Percentiles rank a stretch among this genome's conserved stretches.
These are phyloP conservation scores for Cacatua alba DNA, from an alignment of 2,113 vertebrate species.

Conservation along the genomic window DNA sequence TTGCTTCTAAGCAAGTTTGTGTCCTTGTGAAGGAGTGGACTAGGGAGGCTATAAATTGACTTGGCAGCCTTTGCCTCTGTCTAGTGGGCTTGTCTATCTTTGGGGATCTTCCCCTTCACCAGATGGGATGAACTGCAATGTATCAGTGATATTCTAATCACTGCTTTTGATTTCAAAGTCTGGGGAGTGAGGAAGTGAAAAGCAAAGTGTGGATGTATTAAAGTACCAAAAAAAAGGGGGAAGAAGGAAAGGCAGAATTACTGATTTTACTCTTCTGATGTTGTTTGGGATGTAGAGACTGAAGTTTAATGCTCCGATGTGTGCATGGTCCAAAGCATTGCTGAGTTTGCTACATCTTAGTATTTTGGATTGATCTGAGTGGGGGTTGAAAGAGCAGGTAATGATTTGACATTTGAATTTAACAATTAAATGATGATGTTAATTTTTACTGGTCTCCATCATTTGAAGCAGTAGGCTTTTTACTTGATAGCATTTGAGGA, in stretches of 20 bases:
- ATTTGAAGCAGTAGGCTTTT: not conserved
- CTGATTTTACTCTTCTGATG: not conserved
- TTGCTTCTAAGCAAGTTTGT: not conserved
- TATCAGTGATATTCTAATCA: not conserved
- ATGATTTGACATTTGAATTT: not conserved
- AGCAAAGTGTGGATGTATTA: not conserved
- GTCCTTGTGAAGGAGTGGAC: not conserved
- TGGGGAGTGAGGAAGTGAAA: not conserved
- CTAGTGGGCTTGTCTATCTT: not conserved
- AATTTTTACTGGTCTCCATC: not conserved
- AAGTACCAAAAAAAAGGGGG: no score
- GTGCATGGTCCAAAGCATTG: not conserved
- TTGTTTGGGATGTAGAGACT: not conserved
- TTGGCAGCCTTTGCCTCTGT: not conserved
- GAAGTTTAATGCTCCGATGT: rapidly evolving
- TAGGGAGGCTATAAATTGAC: not conserved
- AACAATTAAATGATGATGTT: not conserved
- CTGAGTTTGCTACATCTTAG: not conserved
- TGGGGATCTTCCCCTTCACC: not conserved
- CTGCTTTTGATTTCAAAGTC: not conserved
- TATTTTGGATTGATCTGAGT: not conserved
- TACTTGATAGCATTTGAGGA: not conserved
- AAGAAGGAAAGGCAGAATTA: not conserved
- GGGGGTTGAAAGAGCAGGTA: not conserved
- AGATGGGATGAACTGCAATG: not conserved